phyloP scores from a whole-genome alignment of 2,888 invertebrate species.

The Syrphus vitripennis region DNA sequence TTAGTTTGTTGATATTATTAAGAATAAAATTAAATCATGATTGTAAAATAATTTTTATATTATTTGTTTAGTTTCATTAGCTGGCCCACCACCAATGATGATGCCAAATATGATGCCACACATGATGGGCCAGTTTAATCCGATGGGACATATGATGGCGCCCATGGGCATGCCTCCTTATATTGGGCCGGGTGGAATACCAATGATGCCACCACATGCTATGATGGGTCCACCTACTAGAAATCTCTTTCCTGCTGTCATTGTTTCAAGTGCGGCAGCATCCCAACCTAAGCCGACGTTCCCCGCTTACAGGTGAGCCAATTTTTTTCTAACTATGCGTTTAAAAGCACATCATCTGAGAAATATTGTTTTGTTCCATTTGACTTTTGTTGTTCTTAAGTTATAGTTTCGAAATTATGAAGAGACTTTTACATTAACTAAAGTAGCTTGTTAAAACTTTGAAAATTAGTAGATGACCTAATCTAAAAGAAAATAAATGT shows the following conservation, averaged over 20 bases:
- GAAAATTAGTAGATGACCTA: too few species aligned
- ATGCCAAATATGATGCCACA: slow-evolving; percentile 84
- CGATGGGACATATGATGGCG: slow-evolving; percentile 86
- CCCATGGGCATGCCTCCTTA: slow-evolving; percentile 85
- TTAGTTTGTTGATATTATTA: slow-evolving; percentile 68
- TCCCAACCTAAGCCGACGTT: slow-evolving; percentile 86
- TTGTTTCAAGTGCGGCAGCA: slow-evolving; percentile 86
- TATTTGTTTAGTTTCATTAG: slow-evolving; percentile 75
- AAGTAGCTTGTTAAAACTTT: too few species aligned
- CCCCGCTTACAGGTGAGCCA: slow-evolving; percentile 88
- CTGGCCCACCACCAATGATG: slow-evolving; percentile 84
- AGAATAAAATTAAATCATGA: not conserved
- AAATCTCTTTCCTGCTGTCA: slow-evolving; percentile 92
- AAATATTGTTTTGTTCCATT: too few species aligned
- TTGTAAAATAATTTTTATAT: not conserved
- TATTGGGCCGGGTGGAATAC: slow-evolving; percentile 85
- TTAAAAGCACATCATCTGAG: too few species aligned
- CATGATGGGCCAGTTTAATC: slow-evolving; percentile 83
- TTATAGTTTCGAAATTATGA: too few species aligned
- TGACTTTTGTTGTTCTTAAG: too few species aligned
- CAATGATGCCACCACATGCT: slow-evolving; percentile 83
- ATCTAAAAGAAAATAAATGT: too few species aligned
- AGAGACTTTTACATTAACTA: too few species aligned
- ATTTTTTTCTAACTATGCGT: too few species aligned
- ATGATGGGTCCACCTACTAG: slow-evolving; percentile 85